phyloP scores from a whole-genome alignment of 1,140 invertebrate species.

The Meloidogyne floridensis region DNA sequence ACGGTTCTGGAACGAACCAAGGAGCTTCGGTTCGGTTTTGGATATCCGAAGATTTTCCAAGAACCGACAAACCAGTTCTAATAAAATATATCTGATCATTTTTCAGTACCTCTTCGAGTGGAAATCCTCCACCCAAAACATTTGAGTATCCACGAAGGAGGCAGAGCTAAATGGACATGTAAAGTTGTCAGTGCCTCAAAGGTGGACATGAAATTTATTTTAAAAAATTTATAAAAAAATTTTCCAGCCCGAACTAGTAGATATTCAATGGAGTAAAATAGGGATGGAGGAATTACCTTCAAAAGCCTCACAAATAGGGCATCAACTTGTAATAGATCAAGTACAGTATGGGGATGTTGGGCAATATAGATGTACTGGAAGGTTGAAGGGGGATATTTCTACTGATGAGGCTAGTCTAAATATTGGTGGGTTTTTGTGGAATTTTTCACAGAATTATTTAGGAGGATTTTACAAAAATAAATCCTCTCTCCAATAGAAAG shows the following conservation, averaged over 20 bases:
- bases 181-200: slow-evolving; percentile 38
- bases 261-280: slow-evolving; percentile 56
- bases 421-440: slow-evolving; percentile 13
- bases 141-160: slow-evolving; percentile 54
- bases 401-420: slow-evolving; percentile 56
- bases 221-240: not conserved
- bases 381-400: slow-evolving; percentile 46
- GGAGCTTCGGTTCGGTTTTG: too few species aligned
- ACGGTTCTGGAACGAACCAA: too few species aligned
- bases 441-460: not conserved
- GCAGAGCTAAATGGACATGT: slow-evolving; percentile 60
- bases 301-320: slow-evolving; percentile 42
- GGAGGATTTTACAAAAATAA: too few species aligned
- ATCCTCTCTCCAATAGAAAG: too few species aligned
- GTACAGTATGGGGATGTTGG: slow-evolving; percentile 51
- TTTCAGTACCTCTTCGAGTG: slow-evolving; percentile 45
- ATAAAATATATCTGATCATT: not conserved
- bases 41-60: too few species aligned
- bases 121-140: slow-evolving; percentile 60
- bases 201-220: slow-evolving; percentile 1
- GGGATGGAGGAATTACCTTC: slow-evolving; percentile 48
- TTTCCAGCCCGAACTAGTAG: slow-evolving; percentile 55
- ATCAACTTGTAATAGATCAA: slow-evolving; percentile 53
- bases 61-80: too few species aligned
- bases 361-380: slow-evolving; percentile 58